Evolutionary conservation across 2,797 vertebrate species (phyloP).

Genomic region (Mus spretus): DNA sequence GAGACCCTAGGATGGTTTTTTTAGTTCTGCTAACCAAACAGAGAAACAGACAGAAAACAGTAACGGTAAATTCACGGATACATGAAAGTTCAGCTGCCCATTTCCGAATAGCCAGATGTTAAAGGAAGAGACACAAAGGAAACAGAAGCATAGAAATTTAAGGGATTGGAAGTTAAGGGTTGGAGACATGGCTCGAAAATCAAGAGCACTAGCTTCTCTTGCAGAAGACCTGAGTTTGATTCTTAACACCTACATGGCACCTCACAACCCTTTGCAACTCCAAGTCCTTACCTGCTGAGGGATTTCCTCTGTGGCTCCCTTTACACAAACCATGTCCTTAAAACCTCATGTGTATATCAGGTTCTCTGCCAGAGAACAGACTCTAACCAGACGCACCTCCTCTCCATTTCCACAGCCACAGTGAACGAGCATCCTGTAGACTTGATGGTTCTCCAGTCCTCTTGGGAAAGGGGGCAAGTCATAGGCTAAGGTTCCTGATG

Average conservation of each 20-base stretch:
- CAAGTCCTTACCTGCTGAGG: not conserved
- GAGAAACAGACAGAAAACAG: not conserved
- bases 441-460: not conserved
- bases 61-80: too few species aligned
- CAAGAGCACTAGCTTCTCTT: not conserved
- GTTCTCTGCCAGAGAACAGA: not conserved
- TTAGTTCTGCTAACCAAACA: too few species aligned
- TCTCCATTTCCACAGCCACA: too few species aligned
- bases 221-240: not conserved
- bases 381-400: not conserved
- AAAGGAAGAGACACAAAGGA: not conserved
- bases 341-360: not conserved
- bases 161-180: not conserved
- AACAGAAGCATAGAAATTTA: not conserved
- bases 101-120: not conserved
- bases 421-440: accelerated
- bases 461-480: not conserved
- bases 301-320: not conserved
- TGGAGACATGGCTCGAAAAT: not conserved
- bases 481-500: not conserved
- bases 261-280: not conserved
- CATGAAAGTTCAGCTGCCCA: not conserved
- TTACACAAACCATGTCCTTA: not conserved
- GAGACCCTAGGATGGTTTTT: not conserved
- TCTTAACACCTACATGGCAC: not conserved